Base-by-base conservation (phyloP, 2,888 invertebrate genomes). In the Scaptomyza parva region DNA sequence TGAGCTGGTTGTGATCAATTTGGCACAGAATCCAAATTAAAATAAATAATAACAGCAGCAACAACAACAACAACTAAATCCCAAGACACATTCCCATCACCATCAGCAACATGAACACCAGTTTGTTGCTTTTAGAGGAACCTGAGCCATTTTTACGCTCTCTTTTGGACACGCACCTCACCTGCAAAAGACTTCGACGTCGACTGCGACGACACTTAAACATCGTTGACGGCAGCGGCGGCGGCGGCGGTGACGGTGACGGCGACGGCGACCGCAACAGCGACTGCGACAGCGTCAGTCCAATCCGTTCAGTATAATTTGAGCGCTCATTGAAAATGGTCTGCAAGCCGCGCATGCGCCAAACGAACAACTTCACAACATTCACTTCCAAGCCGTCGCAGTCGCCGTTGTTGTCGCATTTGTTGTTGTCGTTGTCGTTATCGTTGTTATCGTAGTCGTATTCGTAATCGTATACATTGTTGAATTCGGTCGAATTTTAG, bases 241-340 rank as follows among this genome's bases (percentile, higher is more conserved):
- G 12, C 55, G 7, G 43, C 6, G 52, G 44, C 61, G 8, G 2
- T 35, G 35, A 37, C 48, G 28, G 17, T 11, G 33, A 18, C 43
- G 20, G 17, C 37, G 55, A 20, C 61, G 40, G 51, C 44, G 44
- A 54, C 54, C 28, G 39, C 35, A 24, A 17, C 53, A 39, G 37
- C 40, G 43, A 28, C 45, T 20, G 45, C 45, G 69, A 53, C 57
- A 48, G 60, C 33, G 72, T 40, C 64, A 35, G 69, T 28, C 48
- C 64, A 45, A 67, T 58, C 50, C 63, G 67, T 70, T 86, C 81
- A 84, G 86, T 86, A 70, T 63, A 81, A 74, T 84, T 78, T 78
- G 74, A 86, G 69, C 86, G 75, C 79, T 86, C 87, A 79, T 73
- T 86, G 84, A 86, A 84, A 86, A 84, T 84, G 84, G 87, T 84